Evolutionary conservation across 2,113 vertebrate species (phyloP).

Genomic region (Microcebus lehilahytsara): DNA sequence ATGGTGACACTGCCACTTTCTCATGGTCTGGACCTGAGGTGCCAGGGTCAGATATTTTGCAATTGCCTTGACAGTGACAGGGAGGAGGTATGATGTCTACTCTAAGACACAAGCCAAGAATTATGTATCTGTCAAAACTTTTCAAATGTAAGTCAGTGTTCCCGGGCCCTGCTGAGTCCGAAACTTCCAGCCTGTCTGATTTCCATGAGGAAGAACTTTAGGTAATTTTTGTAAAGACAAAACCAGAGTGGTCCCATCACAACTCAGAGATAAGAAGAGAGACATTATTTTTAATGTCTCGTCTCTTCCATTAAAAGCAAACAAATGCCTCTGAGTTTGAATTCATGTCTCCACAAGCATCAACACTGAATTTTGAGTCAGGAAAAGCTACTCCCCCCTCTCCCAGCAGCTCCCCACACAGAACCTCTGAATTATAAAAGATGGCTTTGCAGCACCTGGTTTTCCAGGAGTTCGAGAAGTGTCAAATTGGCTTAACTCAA

Average conservation of each 20-base stretch:
- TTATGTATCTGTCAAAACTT: conserved; percentile 83
- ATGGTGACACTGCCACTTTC: conserved; percentile 60
- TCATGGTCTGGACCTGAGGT: conserved; percentile 67
- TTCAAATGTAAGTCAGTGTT: conserved; percentile 78
- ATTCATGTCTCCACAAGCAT: neutral
- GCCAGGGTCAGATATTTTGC: conserved; percentile 72
- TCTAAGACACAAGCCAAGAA: conserved; percentile 73
- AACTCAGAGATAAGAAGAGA: conserved; percentile 69
- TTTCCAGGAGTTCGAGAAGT: conserved; percentile 57
- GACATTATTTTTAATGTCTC: conserved; percentile 71
- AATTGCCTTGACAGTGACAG: conserved; percentile 54
- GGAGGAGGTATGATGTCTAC: conserved; percentile 74
- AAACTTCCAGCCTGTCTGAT: conserved; percentile 79
- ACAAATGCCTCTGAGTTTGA: neutral
- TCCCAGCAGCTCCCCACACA: neutral
- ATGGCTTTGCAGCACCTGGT: neutral
- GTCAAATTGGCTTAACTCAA: neutral
- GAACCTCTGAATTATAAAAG: conserved; percentile 52
- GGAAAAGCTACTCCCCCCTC: neutral
- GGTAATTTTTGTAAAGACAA: conserved; percentile 73
- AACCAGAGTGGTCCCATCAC: conserved; percentile 56
- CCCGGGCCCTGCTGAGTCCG: conserved; percentile 77
- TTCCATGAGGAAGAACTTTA: conserved; percentile 75
- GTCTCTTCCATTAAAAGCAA: conserved; percentile 75
- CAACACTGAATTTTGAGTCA: neutral